These are phyloP conservation scores for Tympanuchus pallidicinctus DNA, from an alignment of 2,113 vertebrate species.

Conservation along the genomic window DNA sequence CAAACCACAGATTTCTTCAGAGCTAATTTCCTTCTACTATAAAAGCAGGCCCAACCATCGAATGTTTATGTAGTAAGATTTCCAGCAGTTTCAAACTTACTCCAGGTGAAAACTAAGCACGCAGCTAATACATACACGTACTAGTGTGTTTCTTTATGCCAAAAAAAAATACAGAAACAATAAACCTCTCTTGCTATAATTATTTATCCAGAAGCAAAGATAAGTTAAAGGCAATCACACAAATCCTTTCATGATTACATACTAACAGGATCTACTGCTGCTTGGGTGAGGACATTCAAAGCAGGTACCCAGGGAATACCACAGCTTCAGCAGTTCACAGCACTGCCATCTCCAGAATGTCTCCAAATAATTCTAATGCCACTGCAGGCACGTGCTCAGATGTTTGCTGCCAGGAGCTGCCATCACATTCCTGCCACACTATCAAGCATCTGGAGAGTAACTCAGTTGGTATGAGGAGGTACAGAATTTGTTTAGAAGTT, in stretches of 20 bases:
- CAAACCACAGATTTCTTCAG: background rate
- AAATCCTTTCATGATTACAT: background rate
- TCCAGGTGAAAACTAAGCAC: background rate
- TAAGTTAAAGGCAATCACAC: background rate
- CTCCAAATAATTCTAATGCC: background rate
- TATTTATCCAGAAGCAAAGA: background rate
- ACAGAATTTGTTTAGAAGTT: background rate
- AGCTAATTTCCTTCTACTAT: background rate
- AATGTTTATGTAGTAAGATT: background rate
- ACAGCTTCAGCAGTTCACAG: background rate
- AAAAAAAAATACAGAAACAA: background rate
- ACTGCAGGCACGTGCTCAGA: background rate
- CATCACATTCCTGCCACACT: background rate
- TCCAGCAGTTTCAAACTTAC: background rate
- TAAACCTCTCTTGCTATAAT: background rate
- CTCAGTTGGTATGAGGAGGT: background rate
- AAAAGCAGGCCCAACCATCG: background rate
- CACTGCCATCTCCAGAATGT: background rate
- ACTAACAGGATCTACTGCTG: background rate
- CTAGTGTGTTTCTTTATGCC: accelerated
- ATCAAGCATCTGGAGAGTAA: background rate
- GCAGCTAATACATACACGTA: background rate
- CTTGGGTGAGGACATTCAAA: background rate
- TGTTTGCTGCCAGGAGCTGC: background rate
- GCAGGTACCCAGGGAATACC: background rate